These are phyloP conservation scores for Sarcophilus harrisii DNA, from an alignment of 2,797 vertebrate genomes.

Conservation along the genomic window DNA sequence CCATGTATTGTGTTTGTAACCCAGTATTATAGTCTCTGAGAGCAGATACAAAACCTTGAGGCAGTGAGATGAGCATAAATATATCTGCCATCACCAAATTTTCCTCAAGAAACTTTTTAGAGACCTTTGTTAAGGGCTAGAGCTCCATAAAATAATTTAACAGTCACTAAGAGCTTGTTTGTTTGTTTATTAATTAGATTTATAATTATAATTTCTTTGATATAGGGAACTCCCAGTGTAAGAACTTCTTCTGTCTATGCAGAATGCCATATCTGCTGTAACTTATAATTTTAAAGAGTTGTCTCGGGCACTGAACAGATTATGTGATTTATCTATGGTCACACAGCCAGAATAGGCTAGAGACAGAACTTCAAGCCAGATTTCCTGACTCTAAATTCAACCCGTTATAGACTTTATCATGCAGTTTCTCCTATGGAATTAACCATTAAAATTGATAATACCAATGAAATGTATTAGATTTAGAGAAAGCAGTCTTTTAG, in stretches of 20 bases:
- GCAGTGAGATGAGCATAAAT: background rate
- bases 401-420: background rate
- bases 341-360: background rate
- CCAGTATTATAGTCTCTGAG: background rate
- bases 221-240: background rate
- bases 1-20: background rate
- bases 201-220: background rate
- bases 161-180: background rate
- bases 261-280: background rate
- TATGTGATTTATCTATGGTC: background rate
- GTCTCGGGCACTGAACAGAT: background rate
- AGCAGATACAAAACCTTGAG: background rate
- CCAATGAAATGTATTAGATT: background rate
- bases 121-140: background rate
- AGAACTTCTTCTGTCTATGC: background rate
- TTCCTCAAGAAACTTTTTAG: background rate
- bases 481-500: accelerated
- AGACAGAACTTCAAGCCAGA: background rate
- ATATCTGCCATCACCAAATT: background rate
- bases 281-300: background rate
- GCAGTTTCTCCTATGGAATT: background rate
- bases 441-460: background rate
- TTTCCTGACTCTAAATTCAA: background rate
- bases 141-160: background rate
- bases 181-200: background rate